Evolutionary conservation across 1,140 invertebrate species (phyloP), one percentile per base, ranked within the genome.

Genomic region (Rhizoglyphus robini): DNA sequence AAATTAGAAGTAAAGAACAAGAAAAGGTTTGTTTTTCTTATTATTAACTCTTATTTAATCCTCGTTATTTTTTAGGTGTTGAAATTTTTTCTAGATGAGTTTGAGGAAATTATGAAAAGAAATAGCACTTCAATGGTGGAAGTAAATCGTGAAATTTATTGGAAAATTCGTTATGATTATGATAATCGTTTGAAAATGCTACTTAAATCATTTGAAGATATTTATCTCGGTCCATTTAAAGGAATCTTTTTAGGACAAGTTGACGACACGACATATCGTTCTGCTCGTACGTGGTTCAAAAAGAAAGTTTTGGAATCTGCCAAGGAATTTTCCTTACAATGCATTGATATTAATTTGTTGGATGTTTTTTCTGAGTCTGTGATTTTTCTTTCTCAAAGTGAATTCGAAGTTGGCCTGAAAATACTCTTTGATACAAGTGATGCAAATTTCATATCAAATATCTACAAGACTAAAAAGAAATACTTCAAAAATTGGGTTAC

Each of bases 211-310:
- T 79, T 86, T 72, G 83, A 85, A 68, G 77, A 77, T 15, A 73
- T 78, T 32, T 85, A 83, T 83, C 74, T 86, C 2, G 79, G 80
- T 38, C 79, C 81, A 36, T 85, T 82, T 80, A 80, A 78, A 70
- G 74, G 81, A 58, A 70, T 85, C 49, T 76, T 85, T 41, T 75
- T 80, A 3, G 82, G 82, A 20, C 79, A 80, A 71, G 71, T 79
- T 20, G 47, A 76, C 25, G 78, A 81, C 67, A 65, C 75, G 18
- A 70, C 67, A 3, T 69, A 80, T 15, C 70, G 73, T 30, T 68
- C 76, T 15, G 76, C 41, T 13, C 46, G 36, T 29, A 13, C 11
- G 18, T 3, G 13, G 18, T 60, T 54, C 11, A 13, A 27, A 20
- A 51, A 31, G 32, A 3, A 2, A 1, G n/a, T 61, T 4, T 5